Conservation (phyloP, 1,140 invertebrate species). For the Drosophila ambigua region DNA sequence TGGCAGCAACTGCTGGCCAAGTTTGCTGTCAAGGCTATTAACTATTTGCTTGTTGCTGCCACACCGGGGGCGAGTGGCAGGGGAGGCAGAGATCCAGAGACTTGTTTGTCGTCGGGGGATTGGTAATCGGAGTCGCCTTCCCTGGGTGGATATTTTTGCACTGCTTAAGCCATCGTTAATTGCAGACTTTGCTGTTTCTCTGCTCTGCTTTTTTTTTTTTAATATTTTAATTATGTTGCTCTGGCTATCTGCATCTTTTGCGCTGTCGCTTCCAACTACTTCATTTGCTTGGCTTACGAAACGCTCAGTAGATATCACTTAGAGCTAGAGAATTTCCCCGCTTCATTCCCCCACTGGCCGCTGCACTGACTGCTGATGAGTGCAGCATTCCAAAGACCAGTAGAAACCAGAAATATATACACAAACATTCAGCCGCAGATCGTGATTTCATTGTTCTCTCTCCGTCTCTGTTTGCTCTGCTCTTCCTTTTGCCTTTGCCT, state of each 20-base stretch:
- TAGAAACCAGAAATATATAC: conserved; percentile 21
- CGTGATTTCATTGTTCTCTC: conserved; percentile 24
- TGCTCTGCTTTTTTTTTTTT: conserved; percentile 24
- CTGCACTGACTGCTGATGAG: conserved; percentile 11
- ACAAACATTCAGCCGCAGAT: conserved; percentile 11
- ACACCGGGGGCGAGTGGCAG: background rate
- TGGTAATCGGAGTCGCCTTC: background rate
- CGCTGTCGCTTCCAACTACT: too few relatives aligned
- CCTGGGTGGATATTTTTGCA: too few relatives aligned
- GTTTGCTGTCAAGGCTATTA: conserved; percentile 69
- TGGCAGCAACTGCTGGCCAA: conserved; percentile 43
- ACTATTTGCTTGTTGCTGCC: conserved; percentile 30
- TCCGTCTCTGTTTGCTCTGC: too few relatives aligned
- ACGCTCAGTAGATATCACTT: conserved; percentile 40
- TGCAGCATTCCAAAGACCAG: conserved; percentile 36
- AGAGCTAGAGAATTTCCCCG: conserved; percentile 31
- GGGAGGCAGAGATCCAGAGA: conserved; percentile 14
- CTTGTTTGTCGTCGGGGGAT: conserved; percentile 20
- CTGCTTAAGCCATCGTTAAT: conserved; percentile 19
- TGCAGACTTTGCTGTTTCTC: conserved; percentile 28
- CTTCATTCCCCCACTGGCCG: background rate
- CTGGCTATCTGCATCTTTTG: background rate
- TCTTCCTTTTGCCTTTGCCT: background rate
- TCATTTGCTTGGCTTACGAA: too few relatives aligned
- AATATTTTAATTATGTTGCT: conserved; percentile 58